Base-by-base conservation (phyloP, 2,113 vertebrate species). In the Cinclus mexicanus region DNA sequence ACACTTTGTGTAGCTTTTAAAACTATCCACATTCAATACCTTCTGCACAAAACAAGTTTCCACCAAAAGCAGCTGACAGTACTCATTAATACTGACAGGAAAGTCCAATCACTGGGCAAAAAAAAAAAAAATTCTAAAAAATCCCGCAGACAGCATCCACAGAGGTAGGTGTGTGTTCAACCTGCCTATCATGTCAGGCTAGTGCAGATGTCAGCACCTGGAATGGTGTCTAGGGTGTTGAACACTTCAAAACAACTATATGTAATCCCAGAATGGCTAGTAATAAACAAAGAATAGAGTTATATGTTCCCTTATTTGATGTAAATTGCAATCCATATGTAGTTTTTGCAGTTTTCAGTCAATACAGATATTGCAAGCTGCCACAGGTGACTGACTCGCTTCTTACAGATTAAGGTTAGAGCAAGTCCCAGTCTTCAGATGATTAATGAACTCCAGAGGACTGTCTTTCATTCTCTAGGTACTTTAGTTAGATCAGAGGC, bases 251-350 rank as follows among this genome's bases (percentile, higher is more conserved):
- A 37, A 14, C 29, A 90, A n/a, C 13, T 42, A 12, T 25, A 35
- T 56, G 37, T 72, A 72, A 70, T 52, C 44, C 44, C 35, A 63
- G 33, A 79, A 82, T 31, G 37, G 29, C 31, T 46, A 37, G 7
- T 12, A 47, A 37, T 63, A 76, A 82, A 71, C 8, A 31, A 63
- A 33, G 20, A 71, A 64, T 23, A 50, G 39, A 19, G 16, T 64
- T 46, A 42, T 13, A 31, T 0, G 0, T 55, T 46, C 35, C 49
- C 16, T 52, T 56, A 26, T 52, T 64, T 47, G 22, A 22, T 65
- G n/a, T 22, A 77, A 72, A 28, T 24, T 1, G 4, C 44, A 64
- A 74, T 39, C 14, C 41, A 61, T 10, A 5, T 14, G 41, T 26
- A 42, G 41, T 44, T 68, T 83, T 42, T 80, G 53, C 50, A 42